Evolutionary conservation across 2,888 invertebrate species (phyloP).

Genomic region (Monochamus alternatus): DNA sequence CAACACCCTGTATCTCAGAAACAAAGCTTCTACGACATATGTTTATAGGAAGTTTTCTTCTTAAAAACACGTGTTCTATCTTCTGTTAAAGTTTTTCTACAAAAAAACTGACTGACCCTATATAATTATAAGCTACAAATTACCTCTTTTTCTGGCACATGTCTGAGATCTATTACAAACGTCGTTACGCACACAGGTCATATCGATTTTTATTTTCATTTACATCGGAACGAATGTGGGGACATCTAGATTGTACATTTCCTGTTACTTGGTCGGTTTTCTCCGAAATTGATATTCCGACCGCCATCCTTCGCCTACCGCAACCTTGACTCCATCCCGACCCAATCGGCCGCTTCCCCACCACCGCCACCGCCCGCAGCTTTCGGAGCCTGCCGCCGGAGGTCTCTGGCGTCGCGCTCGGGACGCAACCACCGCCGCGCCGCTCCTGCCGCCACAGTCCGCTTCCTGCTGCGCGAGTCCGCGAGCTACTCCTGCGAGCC

Average conservation of each 20-base stretch:
- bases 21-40: no score
- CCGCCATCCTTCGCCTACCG: not conserved
- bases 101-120: no score
- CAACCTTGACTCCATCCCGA: constrained; percentile 10
- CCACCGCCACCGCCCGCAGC: constrained; percentile 26
- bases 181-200: no score
- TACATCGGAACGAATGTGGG: not conserved
- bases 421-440: constrained; percentile 42
- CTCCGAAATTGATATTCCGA: not conserved
- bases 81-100: no score
- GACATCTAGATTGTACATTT: not conserved
- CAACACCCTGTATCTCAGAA: no score
- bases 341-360: constrained; percentile 42
- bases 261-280: not conserved
- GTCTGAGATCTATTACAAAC: no score
- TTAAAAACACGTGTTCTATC: no score
- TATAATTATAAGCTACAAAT: no score
- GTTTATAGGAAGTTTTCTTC: no score
- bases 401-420: constrained; percentile 43
- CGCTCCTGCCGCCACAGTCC: constrained; percentile 41
- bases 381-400: constrained; percentile 49
- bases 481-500: constrained; percentile 21
- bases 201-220: no score
- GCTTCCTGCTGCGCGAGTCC: constrained; percentile 43
- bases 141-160: no score